phyloP scores from a whole-genome alignment of 1,140 invertebrate genomes.

The Tyrophagus putrescentiae region DNA sequence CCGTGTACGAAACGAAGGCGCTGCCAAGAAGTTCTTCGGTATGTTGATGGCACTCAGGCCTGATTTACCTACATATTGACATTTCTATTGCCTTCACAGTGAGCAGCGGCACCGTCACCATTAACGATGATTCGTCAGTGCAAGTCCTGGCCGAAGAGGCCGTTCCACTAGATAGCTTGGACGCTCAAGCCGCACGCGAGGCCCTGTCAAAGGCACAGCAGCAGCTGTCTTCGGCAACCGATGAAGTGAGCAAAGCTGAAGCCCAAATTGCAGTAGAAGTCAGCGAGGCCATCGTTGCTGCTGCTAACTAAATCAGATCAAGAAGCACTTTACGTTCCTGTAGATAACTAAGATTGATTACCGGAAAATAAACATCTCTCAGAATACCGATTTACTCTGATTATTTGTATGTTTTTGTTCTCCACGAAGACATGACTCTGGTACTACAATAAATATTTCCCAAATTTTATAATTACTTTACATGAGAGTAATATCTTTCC shows the following conservation, averaged over 20 bases:
- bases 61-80: background rate
- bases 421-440: no score
- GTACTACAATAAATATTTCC: no score
- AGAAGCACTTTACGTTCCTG: background rate
- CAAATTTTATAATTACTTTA: no score
- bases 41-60: slow-evolving; percentile 15
- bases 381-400: no score
- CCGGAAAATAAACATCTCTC: no score
- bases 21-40: slow-evolving; percentile 54
- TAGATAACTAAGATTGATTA: no score
- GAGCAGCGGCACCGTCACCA: slow-evolving; percentile 89
- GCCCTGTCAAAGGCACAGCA: slow-evolving; percentile 68
- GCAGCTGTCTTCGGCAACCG: slow-evolving; percentile 55
- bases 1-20: slow-evolving; percentile 76
- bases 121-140: slow-evolving; percentile 95
- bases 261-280: slow-evolving; percentile 89
- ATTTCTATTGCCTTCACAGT: slow-evolving; percentile 40
- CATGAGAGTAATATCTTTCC: no score
- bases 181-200: slow-evolving; percentile 49
- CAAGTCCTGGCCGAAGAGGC: slow-evolving; percentile 97
- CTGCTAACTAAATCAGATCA: slow-evolving; percentile 42
- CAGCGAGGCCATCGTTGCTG: slow-evolving; percentile 76
- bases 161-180: slow-evolving; percentile 67
- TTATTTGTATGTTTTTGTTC: no score
- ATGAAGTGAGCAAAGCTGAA: slow-evolving; percentile 74